Percentiles rank a stretch among this genome's conserved stretches.
These are phyloP conservation scores for Zygogramma bicolorata DNA, from an alignment of 2,888 invertebrate species.

Conservation along the genomic window DNA sequence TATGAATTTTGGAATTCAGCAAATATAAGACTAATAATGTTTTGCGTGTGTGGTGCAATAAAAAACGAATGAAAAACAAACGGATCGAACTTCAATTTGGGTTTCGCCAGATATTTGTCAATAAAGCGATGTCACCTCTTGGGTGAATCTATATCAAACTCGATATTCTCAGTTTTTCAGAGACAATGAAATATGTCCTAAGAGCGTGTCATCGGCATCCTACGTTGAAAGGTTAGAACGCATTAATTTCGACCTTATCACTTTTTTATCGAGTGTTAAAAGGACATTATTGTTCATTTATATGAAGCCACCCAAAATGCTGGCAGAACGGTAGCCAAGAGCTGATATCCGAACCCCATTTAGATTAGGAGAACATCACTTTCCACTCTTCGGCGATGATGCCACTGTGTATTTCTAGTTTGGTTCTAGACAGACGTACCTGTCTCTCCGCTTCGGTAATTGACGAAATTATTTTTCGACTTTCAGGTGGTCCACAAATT, in stretches of 20 bases:
- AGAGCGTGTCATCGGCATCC: slow-evolving; percentile 37
- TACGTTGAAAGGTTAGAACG: slow-evolving; percentile 34
- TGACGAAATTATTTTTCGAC: slow-evolving; percentile 30
- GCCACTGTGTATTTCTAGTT: slow-evolving; percentile 44
- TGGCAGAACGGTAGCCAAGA: slow-evolving; percentile 54
- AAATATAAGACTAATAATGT: too few relatives aligned
- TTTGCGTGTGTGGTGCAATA: too few relatives aligned
- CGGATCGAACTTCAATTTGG: too few relatives aligned
- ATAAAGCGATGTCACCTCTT: background rate
- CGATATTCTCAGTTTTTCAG: background rate
- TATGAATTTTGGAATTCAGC: too few relatives aligned
- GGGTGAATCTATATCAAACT: background rate
- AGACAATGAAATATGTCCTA: slow-evolving; percentile 21
- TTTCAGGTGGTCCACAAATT: slow-evolving; percentile 47
- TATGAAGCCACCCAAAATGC: slow-evolving; percentile 56
- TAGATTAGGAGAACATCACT: slow-evolving; percentile 57
- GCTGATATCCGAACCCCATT: slow-evolving; percentile 53
- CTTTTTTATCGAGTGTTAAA: slow-evolving; percentile 54
- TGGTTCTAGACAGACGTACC: slow-evolving; percentile 28
- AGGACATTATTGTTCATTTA: slow-evolving; percentile 56
- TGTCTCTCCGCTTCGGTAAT: slow-evolving; percentile 27
- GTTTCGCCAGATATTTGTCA: too few relatives aligned
- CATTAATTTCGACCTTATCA: slow-evolving; percentile 45
- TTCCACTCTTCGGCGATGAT: slow-evolving; percentile 56
- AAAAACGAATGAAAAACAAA: too few relatives aligned